Base-by-base conservation (phyloP, 1,140 invertebrate genomes). In the Sinella curviseta region DNA sequence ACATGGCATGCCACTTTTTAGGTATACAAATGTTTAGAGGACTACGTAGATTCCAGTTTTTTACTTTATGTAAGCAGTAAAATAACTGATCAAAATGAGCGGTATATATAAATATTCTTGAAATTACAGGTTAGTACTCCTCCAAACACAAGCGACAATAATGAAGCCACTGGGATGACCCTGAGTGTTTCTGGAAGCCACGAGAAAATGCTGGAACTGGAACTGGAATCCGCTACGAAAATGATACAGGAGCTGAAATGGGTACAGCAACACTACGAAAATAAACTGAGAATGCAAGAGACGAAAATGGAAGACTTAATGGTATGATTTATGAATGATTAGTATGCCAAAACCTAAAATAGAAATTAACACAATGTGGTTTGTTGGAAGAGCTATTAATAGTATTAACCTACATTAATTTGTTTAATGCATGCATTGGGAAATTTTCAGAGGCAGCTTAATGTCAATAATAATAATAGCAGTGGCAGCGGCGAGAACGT, bases 231-330 rank as follows among this genome's bases (percentile, higher is more conserved):
- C 1, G 65, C 65, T 14, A 33, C 65, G 26, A 70, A 70, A 33
- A 30, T 70, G 26, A 70, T 70, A 31, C 8, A 70, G 31, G 65
- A 70, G n/a, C 12, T 70, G 65, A 70, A 70, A 70, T 70, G 65
- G 28, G 14, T 70, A 8, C 65, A 70, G n/a, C 28, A 70, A 31
- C 65, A 70, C 31, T 70, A 70, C 24, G 65, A 70, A 33, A 70
- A 8, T 2, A 70, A 70, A 24, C 30, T 70, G 4, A 24, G 31
- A 14, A 12, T 70, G 26, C 65, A 70, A 24, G 65, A 70, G 24
- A 14, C 24, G 30, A 30, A 33, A 70, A 70, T 70, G 12, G 65
- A 30, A 2, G 65, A 70, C 12, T 14, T 70, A n/a, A 24, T 17
- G 30, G 65, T 70, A 70, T 17, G 31, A 8, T 60, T n/a, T 60